These are phyloP conservation scores for Phasianus colchicus DNA, from an alignment of 2,113 vertebrate genomes.

Conservation along the genomic window DNA sequence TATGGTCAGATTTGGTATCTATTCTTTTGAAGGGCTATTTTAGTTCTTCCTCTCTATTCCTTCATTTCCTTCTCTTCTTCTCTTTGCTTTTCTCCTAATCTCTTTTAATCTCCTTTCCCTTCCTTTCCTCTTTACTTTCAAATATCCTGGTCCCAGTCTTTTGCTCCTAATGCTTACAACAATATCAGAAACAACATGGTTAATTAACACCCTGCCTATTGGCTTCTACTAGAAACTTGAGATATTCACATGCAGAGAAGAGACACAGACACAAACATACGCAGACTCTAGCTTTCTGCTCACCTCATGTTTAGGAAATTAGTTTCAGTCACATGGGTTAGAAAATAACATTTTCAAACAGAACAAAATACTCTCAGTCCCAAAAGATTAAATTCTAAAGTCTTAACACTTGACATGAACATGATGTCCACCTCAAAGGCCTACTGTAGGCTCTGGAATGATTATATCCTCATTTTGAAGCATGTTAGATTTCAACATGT, in stretches of 20 bases:
- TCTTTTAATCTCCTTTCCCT: neutral
- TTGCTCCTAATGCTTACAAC: neutral
- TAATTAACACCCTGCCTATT: neutral
- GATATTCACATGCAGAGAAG: neutral
- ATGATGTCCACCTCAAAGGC: neutral
- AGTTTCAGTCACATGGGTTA: neutral
- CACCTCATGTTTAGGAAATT: neutral
- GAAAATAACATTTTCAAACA: neutral
- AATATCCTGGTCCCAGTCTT: fast-evolving
- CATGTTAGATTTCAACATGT: neutral
- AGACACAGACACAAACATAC: neutral
- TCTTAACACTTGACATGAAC: neutral
- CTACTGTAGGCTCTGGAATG: neutral
- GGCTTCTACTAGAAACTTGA: neutral
- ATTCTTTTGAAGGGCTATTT: neutral
- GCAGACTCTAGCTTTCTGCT: neutral
- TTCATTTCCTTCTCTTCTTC: neutral
- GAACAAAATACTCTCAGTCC: neutral
- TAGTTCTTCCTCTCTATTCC: neutral
- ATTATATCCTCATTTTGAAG: neutral
- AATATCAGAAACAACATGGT: neutral
- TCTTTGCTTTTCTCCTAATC: neutral
- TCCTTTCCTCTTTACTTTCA: neutral
- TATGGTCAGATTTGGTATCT: neutral
- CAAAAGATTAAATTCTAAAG: neutral